Base-by-base conservation (phyloP, 2,797 vertebrate species). In the Pangasius djambal region DNA sequence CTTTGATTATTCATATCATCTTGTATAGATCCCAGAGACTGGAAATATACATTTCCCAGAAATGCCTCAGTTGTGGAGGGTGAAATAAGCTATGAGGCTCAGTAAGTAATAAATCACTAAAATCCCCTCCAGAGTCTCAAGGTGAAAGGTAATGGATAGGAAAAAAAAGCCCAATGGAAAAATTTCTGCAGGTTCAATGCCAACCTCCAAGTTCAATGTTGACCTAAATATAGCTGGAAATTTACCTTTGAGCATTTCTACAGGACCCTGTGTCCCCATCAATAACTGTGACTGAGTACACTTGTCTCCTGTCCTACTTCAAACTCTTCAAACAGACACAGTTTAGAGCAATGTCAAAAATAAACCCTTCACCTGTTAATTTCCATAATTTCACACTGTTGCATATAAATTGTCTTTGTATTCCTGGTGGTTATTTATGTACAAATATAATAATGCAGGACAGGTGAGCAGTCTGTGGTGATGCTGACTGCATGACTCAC, bases 401-500 rank as follows among this genome's bases (percentile, higher is more conserved):
- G 52, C 57, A 89, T 55, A 79, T 88, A 77, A 85, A 72, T n/a
- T 50, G 25, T 78, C 31, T 48, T 48, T 6, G 55, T 52, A 65
- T 25, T 88, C 44, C 6, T 9, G 6, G 37, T 72, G 87, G 37
- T 61, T 65, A 86, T 89, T 81, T 81, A 87, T 88, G 52, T 85
- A 63, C 18, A 67, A 85, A 74, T 85, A 59, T n/a, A 85, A 48
- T 83, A 81, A 37, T 84, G 82, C 40, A 67, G 55, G 48, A 16
- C n/a, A 55, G 77, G 28, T 55, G 57, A 77, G 34, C 28, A 59
- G 61, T 77, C 72, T 57, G 50, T 67, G 44, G 13, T 28, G 22
- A 10, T 61, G 74, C 63, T 87, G 69, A 28, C 70, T 77, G 59
- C 57, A 18, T 85, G 83, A 96, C 98, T 97, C 97, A 99, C 99